Conservation (phyloP, 2,113 vertebrate genomes). For the Saccopteryx leptura region DNA sequence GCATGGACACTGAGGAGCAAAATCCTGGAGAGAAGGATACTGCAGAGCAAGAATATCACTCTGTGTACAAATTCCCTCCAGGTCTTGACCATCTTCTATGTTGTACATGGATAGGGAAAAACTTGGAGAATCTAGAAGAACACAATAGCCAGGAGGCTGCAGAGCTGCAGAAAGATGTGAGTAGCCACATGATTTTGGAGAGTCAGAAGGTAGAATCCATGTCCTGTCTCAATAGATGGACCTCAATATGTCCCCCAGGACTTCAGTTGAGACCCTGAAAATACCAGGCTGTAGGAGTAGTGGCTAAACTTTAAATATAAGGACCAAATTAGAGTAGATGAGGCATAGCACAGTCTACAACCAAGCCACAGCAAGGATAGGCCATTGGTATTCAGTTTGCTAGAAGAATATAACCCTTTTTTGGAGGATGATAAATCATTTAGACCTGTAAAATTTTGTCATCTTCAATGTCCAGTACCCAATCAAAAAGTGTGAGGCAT, state of each 20-base stretch:
- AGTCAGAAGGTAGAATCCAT: not conserved
- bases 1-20: not conserved
- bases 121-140: not conserved
- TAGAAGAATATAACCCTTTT: not conserved
- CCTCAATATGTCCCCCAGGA: not conserved
- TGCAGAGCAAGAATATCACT: not conserved
- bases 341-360: not conserved
- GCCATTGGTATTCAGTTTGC: not conserved
- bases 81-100: not conserved
- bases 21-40: not conserved
- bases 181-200: not conserved
- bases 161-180: not conserved
- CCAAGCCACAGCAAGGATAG: not conserved
- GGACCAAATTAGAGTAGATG: not conserved
- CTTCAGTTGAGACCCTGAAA: not conserved
- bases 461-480: not conserved
- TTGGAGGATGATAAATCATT: not conserved
- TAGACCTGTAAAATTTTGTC: not conserved
- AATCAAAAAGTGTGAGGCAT: not conserved
- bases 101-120: not conserved
- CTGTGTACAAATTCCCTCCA: not conserved
- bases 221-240: not conserved
- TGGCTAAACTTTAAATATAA: not conserved
- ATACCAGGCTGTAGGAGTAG: not conserved
- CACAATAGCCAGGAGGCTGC: not conserved